Conservation (phyloP, 2,797 vertebrate species). For the Sparus aurata region DNA sequence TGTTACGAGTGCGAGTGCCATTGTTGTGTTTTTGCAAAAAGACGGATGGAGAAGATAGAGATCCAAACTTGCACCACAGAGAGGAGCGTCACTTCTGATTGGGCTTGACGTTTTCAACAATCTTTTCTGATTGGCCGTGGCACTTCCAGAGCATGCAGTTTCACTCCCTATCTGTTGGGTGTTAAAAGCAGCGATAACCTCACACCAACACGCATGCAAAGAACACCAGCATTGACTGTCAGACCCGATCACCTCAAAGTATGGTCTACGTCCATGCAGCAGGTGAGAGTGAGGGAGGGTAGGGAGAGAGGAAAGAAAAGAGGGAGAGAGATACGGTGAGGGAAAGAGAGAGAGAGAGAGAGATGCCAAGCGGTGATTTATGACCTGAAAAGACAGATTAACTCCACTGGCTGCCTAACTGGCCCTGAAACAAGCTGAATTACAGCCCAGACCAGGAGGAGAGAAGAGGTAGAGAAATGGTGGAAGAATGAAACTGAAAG, state of each 20-base stretch:
- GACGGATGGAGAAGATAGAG: not conserved
- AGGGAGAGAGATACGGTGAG: constrained; percentile 11
- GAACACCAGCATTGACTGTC: constrained; percentile 69
- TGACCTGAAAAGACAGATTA: constrained; percentile 88
- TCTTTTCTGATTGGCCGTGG: constrained; percentile 72
- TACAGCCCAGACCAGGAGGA: constrained; percentile 81
- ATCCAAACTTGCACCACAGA: constrained; percentile 40
- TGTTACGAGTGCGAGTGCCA: constrained; percentile 14
- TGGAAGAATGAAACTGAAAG: constrained; percentile 80
- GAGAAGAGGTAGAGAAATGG: constrained; percentile 71
- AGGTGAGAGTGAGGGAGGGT: constrained; percentile 41
- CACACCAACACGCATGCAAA: constrained; percentile 57
- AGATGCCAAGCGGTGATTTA: constrained; percentile 84
- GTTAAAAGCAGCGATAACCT: constrained; percentile 58
- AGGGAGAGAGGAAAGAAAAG: constrained; percentile 25
- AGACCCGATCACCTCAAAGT: constrained; percentile 67
- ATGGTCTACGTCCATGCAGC: constrained; percentile 50
- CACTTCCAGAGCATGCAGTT: constrained; percentile 68
- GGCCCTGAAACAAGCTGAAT: constrained; percentile 88
- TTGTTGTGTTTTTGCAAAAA: constrained; percentile 44
- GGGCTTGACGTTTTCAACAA: constrained; percentile 66
- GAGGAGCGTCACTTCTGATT: constrained; percentile 65
- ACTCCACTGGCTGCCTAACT: constrained; percentile 89
- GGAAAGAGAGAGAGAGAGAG: constrained; percentile 60
- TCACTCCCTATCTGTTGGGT: constrained; percentile 66